Percentiles rank a stretch among this genome's conserved stretches.
These are phyloP conservation scores for Lampris incognitus DNA, from an alignment of 2,113 vertebrate genomes.

Conservation along the genomic window DNA sequence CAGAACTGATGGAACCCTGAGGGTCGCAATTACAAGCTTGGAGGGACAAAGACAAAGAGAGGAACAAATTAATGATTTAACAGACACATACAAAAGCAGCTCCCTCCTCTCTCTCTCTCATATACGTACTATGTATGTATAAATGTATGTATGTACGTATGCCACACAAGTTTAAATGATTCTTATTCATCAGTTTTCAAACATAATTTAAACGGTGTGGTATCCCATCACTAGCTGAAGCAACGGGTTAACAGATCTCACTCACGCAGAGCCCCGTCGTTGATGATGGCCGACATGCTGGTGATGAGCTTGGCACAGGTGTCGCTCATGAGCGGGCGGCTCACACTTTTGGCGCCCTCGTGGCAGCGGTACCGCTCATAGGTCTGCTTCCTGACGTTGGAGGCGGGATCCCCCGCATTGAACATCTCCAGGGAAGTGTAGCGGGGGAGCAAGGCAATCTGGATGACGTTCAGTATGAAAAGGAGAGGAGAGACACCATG, in stretches of 20 bases:
- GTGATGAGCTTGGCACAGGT: constrained; percentile 88
- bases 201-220: too few relatives aligned
- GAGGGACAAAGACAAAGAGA: constrained; percentile 3
- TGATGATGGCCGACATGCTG: constrained; percentile 91
- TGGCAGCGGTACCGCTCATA: constrained; percentile 92
- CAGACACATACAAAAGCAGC: background rate
- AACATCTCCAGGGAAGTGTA: constrained; percentile 94
- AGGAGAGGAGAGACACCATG: background rate
- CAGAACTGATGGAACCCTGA: constrained; percentile 90
- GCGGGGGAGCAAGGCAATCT: constrained; percentile 91
- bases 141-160: too few relatives aligned
- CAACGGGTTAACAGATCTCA: constrained; percentile 33
- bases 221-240: too few relatives aligned
- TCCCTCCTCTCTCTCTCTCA: too few relatives aligned
- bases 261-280: constrained; percentile 91
- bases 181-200: too few relatives aligned
- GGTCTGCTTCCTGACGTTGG: constrained; percentile 84
- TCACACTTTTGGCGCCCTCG: constrained; percentile 83
- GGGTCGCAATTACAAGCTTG: constrained; percentile 92
- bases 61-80: background rate
- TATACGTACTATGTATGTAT: too few relatives aligned
- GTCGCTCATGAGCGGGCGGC: constrained; percentile 80
- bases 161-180: too few relatives aligned
- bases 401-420: constrained; percentile 84
- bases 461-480: background rate